Percentiles rank a stretch among this genome's conserved stretches.
phyloP scores from a whole-genome alignment of 2,113 vertebrate genomes.

The Sphaerodactylus townsendi region DNA sequence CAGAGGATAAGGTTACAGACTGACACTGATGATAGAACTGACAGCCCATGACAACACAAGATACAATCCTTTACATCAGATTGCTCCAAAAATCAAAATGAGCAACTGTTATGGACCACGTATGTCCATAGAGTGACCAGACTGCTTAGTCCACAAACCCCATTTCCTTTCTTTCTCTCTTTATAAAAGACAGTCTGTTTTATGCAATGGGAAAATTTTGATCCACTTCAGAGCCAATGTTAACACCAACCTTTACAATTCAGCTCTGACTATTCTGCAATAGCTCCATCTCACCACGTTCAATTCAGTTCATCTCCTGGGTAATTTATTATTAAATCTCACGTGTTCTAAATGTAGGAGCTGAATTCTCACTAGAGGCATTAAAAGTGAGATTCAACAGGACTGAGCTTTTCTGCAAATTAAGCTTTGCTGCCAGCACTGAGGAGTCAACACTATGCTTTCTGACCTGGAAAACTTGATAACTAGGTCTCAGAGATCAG shows the following conservation, averaged over 20 bases:
- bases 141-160: background rate
- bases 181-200: background rate
- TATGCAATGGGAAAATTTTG: background rate
- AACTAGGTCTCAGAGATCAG: background rate
- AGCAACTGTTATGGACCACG: conserved; percentile 27
- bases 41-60: conserved; percentile 64
- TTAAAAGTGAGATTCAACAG: background rate
- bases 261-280: background rate
- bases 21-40: conserved; percentile 58
- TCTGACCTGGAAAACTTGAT: background rate
- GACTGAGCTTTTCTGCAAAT: background rate
- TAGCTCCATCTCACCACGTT: background rate
- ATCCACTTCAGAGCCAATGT: background rate
- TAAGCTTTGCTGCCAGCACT: background rate
- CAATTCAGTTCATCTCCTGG: background rate
- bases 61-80: conserved; percentile 41
- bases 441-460: background rate
- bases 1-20: conserved; percentile 69
- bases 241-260: background rate
- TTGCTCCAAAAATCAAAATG: conserved; percentile 59
- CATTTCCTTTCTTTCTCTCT: background rate
- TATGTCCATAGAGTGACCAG: background rate
- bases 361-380: background rate
- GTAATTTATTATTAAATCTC: background rate
- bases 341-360: background rate